Percentiles rank a stretch among this genome's conserved stretches.
Conservation (phyloP, 2,113 vertebrate species). For the Sylvicapra grimmia region DNA sequence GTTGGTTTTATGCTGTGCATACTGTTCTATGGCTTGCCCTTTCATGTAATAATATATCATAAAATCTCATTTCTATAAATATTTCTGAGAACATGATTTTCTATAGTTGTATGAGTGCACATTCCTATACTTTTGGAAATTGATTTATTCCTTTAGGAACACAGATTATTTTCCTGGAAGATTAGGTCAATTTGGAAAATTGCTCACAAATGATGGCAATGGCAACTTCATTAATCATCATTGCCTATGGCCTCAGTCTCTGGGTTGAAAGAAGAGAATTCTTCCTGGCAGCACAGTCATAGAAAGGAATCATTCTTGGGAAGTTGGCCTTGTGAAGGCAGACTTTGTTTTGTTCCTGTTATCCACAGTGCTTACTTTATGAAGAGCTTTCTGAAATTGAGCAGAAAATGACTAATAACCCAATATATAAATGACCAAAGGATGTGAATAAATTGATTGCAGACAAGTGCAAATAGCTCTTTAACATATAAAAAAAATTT, state of each 20-base stretch:
- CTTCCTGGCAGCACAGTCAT: not conserved
- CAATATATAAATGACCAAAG: not conserved
- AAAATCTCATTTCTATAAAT: not conserved
- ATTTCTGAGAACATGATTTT: not conserved
- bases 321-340: not conserved
- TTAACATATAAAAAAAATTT: not conserved
- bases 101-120: not conserved
- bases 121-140: not conserved
- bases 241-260: not conserved
- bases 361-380: not conserved
- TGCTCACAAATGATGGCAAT: not conserved
- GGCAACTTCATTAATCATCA: not conserved
- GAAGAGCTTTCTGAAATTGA: not conserved
- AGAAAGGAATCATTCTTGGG: not conserved
- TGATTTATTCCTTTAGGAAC: not conserved
- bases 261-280: not conserved
- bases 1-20: not conserved
- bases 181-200: not conserved
- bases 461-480: not conserved
- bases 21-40: not conserved
- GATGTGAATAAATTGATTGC: not conserved
- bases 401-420: not conserved
- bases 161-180: not conserved
- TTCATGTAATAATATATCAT: not conserved
- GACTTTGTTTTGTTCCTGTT: not conserved